These are phyloP conservation scores for Nomada goodeniana DNA, from an alignment of 2,888 invertebrate genomes.

Conservation along the genomic window DNA sequence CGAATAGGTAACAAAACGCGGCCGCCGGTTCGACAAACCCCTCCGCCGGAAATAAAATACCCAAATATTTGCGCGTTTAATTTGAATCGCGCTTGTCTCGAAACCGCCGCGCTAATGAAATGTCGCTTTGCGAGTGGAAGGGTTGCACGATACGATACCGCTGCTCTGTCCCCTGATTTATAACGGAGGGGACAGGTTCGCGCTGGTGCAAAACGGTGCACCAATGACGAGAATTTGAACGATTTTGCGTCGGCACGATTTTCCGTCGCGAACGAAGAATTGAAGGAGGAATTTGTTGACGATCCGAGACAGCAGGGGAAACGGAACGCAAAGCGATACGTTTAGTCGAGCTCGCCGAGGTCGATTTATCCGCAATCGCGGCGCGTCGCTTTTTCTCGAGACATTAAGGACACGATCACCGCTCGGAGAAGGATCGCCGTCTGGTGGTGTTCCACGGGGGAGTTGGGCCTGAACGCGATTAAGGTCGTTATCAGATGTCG, in stretches of 20 bases:
- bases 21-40: slow-evolving; percentile 44
- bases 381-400: slow-evolving; percentile 62
- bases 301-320: slow-evolving; percentile 27
- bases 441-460: slow-evolving; percentile 12
- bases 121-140: slow-evolving; percentile 76
- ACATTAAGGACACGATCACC: slow-evolving; percentile 69
- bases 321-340: slow-evolving; percentile 45
- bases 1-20: slow-evolving; percentile 73
- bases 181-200: too few relatives aligned
- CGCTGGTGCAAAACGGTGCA: too few relatives aligned
- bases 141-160: slow-evolving; percentile 48
- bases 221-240: too few relatives aligned
- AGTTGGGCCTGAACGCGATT: slow-evolving; percentile 79
- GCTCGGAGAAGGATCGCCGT: slow-evolving; percentile 57
- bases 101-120: slow-evolving; percentile 71
- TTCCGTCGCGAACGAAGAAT: too few relatives aligned
- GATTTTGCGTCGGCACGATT: not conserved
- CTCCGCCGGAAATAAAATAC: slow-evolving; percentile 68
- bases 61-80: slow-evolving; percentile 73
- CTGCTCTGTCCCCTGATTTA: not conserved
- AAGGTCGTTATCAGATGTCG: slow-evolving; percentile 83
- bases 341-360: slow-evolving; percentile 47
- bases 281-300: slow-evolving; percentile 23
- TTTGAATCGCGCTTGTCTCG: slow-evolving; percentile 58
- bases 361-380: slow-evolving; percentile 71